Conservation (phyloP, 2,888 invertebrate genomes). For the Drosophila incognita region DNA sequence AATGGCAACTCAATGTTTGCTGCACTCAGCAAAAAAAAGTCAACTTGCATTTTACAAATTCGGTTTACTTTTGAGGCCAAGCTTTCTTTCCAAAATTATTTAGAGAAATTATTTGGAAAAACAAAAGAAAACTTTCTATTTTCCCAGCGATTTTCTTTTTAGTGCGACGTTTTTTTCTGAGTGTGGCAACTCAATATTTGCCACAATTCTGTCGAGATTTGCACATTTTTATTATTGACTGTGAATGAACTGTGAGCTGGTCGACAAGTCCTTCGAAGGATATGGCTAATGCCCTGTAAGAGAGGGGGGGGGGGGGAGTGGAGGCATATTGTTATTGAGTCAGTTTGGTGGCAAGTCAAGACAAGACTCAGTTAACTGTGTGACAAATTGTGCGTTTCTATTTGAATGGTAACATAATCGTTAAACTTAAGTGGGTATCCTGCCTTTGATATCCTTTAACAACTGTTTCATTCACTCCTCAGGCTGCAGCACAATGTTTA, state of each 20-base stretch:
- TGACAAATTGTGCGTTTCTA: constrained; percentile 45
- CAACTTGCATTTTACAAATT: not conserved
- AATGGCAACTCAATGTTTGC: not conserved
- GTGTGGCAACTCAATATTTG: constrained; percentile 15
- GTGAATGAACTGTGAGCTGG: constrained; percentile 48
- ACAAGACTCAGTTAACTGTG: constrained; percentile 25
- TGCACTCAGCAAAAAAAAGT: not conserved
- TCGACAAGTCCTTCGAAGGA: constrained; percentile 20
- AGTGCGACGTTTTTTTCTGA: too few relatives aligned
- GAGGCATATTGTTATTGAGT: not conserved
- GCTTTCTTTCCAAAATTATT: not conserved
- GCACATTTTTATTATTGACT: constrained; percentile 52
- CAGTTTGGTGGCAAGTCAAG: not conserved
- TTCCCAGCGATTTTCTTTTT: too few relatives aligned
- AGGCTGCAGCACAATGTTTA: constrained; percentile 24
- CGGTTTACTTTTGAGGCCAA: not conserved
- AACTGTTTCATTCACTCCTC: constrained; percentile 16
- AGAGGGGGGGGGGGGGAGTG: not conserved
- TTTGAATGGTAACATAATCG: constrained; percentile 59
- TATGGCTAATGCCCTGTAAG: constrained; percentile 15
- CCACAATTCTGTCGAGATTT: constrained; percentile 42
- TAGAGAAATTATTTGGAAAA: not conserved
- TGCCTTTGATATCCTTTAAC: constrained; percentile 15
- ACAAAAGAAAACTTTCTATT: not conserved
- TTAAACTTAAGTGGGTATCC: constrained; percentile 51